A percentile compares a stretch with the other conserved stretches of the same genome.
Conservation (phyloP, 2,113 vertebrate species). For the Cavia aperea region DNA sequence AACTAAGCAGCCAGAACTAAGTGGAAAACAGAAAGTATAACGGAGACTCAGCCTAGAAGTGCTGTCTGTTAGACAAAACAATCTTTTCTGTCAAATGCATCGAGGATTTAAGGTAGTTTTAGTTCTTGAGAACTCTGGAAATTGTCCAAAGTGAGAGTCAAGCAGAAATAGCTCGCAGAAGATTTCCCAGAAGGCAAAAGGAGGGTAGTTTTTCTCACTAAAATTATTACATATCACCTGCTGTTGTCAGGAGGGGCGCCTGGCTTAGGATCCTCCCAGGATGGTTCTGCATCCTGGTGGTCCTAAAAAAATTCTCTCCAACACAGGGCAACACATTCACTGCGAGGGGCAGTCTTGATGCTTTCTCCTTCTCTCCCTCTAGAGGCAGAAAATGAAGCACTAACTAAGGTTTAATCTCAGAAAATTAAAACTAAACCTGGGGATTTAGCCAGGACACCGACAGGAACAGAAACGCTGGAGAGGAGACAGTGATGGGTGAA, state of each 20-base stretch:
- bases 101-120: slow-evolving; percentile 49
- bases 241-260: slow-evolving; percentile 39
- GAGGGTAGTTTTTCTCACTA: slow-evolving; percentile 57
- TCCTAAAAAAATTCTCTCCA: slow-evolving; percentile 38
- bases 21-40: slow-evolving; percentile 52
- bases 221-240: slow-evolving; percentile 52
- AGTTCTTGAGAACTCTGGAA: slow-evolving; percentile 55
- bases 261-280: slow-evolving; percentile 32
- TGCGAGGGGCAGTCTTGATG: neutral
- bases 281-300: slow-evolving; percentile 10
- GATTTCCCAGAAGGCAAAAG: slow-evolving; percentile 61
- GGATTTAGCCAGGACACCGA: neutral
- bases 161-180: slow-evolving; percentile 48
- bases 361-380: slow-evolving; percentile 73
- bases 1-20: slow-evolving; percentile 21
- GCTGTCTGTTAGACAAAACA: slow-evolving; percentile 51
- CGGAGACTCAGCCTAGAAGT: neutral
- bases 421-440: slow-evolving; percentile 49
- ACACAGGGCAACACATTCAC: slow-evolving; percentile 10
- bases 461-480: slow-evolving; percentile 39
- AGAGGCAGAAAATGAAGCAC: slow-evolving; percentile 64
- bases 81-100: slow-evolving; percentile 53
- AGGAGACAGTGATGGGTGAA: slow-evolving; percentile 11
- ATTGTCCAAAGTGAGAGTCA: slow-evolving; percentile 55
- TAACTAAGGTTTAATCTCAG: slow-evolving; percentile 51